These are phyloP conservation scores for Acromyrmex echinatior DNA, from an alignment of 1,140 invertebrate species.

Conservation along the genomic window DNA sequence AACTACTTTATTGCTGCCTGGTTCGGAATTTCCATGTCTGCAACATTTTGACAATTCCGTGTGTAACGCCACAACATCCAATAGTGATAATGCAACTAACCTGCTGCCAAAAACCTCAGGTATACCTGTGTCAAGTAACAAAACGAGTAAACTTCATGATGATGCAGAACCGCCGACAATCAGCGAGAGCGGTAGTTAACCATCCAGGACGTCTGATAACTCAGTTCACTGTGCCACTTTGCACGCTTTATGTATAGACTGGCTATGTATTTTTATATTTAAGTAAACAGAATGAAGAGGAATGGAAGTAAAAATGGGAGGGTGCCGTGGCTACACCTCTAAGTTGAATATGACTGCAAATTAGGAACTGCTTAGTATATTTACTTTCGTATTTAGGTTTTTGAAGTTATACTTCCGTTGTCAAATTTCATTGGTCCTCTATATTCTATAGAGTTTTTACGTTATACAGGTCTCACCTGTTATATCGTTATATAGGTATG, in stretches of 20 bases:
- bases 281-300: constrained; percentile 80
- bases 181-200: constrained; percentile 85
- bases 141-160: constrained; percentile 81
- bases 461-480: constrained; percentile 15
- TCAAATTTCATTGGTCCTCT: constrained; percentile 25
- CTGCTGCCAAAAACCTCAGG: constrained; percentile 84
- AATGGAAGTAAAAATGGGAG: constrained; percentile 70
- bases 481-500: constrained; percentile 36
- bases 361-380: constrained; percentile 38
- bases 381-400: constrained; percentile 43
- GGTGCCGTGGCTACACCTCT: constrained; percentile 79
- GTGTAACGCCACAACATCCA: constrained; percentile 76
- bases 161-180: constrained; percentile 81
- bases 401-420: constrained; percentile 22
- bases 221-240: constrained; percentile 86
- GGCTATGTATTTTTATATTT: constrained; percentile 88
- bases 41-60: constrained; percentile 82
- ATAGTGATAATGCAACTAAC: constrained; percentile 84
- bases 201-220: constrained; percentile 82
- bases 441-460: constrained; percentile 48
- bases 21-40: constrained; percentile 82
- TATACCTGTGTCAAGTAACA: constrained; percentile 81
- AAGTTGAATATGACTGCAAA: constrained; percentile 58
- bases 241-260: constrained; percentile 87
- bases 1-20: constrained; percentile 83